Evolutionary conservation across 1,140 invertebrate species (phyloP).

Genomic region (Whitmania pigra): DNA sequence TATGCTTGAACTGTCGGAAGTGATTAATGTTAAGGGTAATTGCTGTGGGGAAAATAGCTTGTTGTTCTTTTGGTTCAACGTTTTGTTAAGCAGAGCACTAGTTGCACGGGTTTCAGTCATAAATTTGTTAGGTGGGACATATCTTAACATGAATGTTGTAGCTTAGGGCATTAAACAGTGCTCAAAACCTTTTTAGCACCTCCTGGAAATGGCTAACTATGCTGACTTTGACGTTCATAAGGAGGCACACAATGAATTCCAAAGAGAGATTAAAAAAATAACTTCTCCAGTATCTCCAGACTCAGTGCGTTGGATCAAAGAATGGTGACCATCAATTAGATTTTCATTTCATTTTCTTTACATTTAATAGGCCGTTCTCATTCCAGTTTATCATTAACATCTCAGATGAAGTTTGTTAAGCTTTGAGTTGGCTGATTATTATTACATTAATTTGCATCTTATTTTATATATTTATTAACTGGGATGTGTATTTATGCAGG

Average conservation of each 20-base stretch:
- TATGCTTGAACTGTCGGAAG: no score
- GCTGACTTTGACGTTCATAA: constrained; percentile 13
- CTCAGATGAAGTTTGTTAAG: neutral
- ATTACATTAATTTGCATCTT: neutral
- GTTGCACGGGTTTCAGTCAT: neutral
- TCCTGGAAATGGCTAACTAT: constrained; percentile 16
- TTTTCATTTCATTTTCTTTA: neutral
- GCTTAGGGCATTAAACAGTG: neutral
- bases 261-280: constrained; percentile 12
- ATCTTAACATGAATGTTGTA: neutral
- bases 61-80: no score
- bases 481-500: neutral
- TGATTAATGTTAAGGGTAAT: no score
- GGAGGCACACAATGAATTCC: constrained; percentile 12
- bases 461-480: neutral
- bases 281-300: constrained; percentile 16
- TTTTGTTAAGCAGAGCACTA: neutral
- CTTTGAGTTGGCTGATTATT: neutral
- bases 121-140: neutral
- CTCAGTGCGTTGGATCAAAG: constrained; percentile 11
- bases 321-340: constrained; percentile 15
- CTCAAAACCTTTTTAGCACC: neutral
- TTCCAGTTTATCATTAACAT: neutral
- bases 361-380: neutral
- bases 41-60: no score